These are phyloP conservation scores for Phyllotis vaccarum DNA, from an alignment of 2,797 vertebrate genomes.

Conservation along the genomic window DNA sequence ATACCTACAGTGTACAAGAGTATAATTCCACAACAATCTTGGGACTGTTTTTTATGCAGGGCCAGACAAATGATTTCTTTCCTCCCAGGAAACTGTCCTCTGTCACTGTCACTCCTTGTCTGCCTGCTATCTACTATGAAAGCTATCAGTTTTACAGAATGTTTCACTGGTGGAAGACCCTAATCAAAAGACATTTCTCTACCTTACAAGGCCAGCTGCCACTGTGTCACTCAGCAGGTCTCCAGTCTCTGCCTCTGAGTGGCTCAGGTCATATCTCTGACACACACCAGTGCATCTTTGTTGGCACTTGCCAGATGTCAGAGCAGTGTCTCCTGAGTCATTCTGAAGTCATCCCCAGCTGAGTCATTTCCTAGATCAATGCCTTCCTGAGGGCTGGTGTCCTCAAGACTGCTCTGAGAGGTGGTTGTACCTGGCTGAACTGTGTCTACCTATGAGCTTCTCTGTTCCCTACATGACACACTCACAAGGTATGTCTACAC, in stretches of 20 bases:
- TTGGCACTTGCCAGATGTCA: background rate
- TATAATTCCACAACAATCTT: too few species aligned
- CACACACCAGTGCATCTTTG: background rate
- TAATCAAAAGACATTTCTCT: background rate
- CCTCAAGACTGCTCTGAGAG: background rate
- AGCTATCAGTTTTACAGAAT: too few species aligned
- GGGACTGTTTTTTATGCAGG: too few species aligned
- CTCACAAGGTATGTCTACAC: background rate
- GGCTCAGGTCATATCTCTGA: background rate
- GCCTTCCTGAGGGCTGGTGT: background rate
- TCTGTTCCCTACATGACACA: background rate
- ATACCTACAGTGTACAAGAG: too few species aligned
- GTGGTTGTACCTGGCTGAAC: background rate
- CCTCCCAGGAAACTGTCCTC: background rate
- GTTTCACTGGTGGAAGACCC: too few species aligned
- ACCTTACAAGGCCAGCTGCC: background rate
- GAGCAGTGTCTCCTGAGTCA: background rate
- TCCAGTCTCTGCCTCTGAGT: background rate
- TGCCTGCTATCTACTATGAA: background rate
- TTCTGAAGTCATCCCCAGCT: background rate
- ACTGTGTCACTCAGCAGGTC: background rate
- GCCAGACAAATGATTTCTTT: too few species aligned
- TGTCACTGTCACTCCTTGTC: background rate
- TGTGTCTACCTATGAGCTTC: background rate
- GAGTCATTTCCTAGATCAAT: background rate